Conservation (phyloP, 1,140 invertebrate species). For the Bicyclus anynana region DNA sequence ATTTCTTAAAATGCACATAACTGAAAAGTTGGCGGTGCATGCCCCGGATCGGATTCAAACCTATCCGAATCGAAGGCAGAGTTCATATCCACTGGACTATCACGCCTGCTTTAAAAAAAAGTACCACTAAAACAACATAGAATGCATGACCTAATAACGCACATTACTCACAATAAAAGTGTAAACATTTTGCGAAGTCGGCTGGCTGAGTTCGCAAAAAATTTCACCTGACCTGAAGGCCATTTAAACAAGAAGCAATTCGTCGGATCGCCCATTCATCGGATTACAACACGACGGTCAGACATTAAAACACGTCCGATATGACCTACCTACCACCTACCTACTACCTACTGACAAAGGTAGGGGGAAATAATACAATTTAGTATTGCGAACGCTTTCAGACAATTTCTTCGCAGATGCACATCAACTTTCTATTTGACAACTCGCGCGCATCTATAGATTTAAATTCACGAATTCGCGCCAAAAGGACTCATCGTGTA, state of each 20-base stretch:
- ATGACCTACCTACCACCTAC: slow-evolving; percentile 17
- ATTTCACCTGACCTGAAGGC: slow-evolving; percentile 10
- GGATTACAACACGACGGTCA: slow-evolving; percentile 1
- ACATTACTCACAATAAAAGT: background rate
- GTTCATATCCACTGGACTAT: no score
- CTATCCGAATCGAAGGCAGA: no score
- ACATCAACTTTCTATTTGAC: slow-evolving; percentile 18
- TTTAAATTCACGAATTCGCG: background rate
- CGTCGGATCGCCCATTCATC: slow-evolving; percentile 5
- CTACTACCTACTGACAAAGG: background rate
- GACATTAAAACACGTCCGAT: slow-evolving; percentile 6
- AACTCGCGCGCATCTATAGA: background rate
- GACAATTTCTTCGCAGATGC: slow-evolving; percentile 12
- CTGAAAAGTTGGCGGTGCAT: no score
- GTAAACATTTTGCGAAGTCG: background rate
- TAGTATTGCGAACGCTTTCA: slow-evolving; percentile 2
- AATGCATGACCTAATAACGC: no score
- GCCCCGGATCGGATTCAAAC: no score
- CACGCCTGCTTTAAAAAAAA: no score
- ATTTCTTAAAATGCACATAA: no score
- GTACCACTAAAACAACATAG: no score
- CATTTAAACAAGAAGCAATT: slow-evolving; percentile 2
- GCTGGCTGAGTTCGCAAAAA: background rate
- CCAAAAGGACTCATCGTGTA: slow-evolving; percentile 36
- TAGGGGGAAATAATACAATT: slow-evolving; percentile 12